Base-by-base conservation (phyloP, 1,140 invertebrate species). In the Plectrocnemia conspersa region DNA sequence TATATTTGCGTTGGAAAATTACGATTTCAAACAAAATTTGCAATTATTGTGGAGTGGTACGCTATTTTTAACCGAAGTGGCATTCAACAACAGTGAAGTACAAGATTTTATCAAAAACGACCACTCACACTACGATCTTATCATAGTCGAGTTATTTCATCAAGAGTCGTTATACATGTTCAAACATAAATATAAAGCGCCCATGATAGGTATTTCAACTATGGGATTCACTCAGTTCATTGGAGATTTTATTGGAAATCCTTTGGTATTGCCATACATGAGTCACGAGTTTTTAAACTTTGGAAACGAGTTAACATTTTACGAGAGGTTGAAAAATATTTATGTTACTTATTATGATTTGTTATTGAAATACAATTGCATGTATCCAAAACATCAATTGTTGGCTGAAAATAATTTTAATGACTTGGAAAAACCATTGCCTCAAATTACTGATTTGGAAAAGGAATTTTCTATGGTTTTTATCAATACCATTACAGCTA, bases 141-240 rank as follows among this genome's bases (percentile, higher is more conserved):
- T 75, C 18, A 64, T 77, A 21, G 63, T 66, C 1, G 70, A 74
- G 42, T 62, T 67, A 29, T 71, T 73, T 59, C 66, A 65, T 36
- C 66, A 69, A 50, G 73, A 75, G 45, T 63, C 70, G 1, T 69
- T 71, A 23, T 64, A 71, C 3, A 72, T 73, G 71, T 72, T 73
- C 56, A 67, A 65, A 13, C 62, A 66, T 24, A 72, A 70, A 56
- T 73, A 71, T 38, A 65, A 65, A 10, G 71, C 69, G 16, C 71
- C 70, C 0, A 58, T 73, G 10, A 63, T 68, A 0, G 70, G 70
- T 2, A 63, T 73, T 38, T 66, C 58, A 11, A 68, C 69, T 13
- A 65, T 70, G 63, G 69, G 69, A 21, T 72, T 69, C 61, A 64
- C 66, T 1, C 70, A 72, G 16, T 69, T 64, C 41, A 69, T 72